These are phyloP conservation scores for Channa striata DNA, from an alignment of 2,797 vertebrate genomes.

Conservation along the genomic window DNA sequence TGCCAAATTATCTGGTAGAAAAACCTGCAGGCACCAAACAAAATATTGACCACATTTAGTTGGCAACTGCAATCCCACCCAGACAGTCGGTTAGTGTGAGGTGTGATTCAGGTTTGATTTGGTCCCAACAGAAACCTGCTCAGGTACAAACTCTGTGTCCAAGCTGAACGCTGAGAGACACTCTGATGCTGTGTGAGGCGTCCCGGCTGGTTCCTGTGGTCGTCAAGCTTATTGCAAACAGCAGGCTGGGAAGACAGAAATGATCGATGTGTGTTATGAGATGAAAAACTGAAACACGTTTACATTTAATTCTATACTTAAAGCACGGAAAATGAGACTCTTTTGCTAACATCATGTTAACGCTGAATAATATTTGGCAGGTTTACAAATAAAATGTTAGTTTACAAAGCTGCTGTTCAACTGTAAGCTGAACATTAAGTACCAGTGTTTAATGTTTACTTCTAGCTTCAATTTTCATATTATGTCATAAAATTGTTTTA, in stretches of 20 bases:
- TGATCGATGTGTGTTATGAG: slow-evolving; percentile 7
- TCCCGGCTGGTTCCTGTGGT: slow-evolving; percentile 28
- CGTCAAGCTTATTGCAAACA: slow-evolving; percentile 74
- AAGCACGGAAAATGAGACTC: no score
- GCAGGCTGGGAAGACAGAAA: slow-evolving; percentile 74
- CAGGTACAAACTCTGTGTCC: slow-evolving; percentile 41
- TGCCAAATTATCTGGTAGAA: slow-evolving; percentile 46
- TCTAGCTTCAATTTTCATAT: background rate
- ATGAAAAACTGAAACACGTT: no score
- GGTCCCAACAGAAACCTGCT: slow-evolving; percentile 32
- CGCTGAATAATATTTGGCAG: no score
- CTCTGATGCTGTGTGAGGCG: slow-evolving; percentile 19
- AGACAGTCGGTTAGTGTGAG: slow-evolving; percentile 43
- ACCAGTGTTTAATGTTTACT: background rate
- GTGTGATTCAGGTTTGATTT: slow-evolving; percentile 42
- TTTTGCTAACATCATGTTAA: no score
- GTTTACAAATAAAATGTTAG: no score
- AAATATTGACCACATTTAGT: slow-evolving; percentile 41
- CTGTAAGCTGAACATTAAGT: background rate
- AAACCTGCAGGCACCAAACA: slow-evolving; percentile 49
- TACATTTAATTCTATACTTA: no score
- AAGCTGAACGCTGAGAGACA: slow-evolving; percentile 22
- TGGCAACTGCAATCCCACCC: slow-evolving; percentile 48
- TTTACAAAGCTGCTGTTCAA: no score
- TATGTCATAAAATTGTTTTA: background rate